These are phyloP conservation scores for Saccostrea echinata DNA, from an alignment of 1,140 invertebrate species.

Conservation along the genomic window DNA sequence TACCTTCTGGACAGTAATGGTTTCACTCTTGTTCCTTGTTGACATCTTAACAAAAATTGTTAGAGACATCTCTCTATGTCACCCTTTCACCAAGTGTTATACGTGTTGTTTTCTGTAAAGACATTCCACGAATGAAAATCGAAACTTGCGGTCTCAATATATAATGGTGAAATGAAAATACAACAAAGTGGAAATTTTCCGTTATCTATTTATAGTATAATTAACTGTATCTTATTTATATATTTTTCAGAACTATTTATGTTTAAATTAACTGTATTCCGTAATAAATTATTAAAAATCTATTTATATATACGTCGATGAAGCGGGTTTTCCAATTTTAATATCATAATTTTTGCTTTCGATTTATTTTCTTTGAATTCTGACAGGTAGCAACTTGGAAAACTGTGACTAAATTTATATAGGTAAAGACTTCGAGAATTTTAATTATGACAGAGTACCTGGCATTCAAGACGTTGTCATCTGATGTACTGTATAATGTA, in stretches of 20 bases:
- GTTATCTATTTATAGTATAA: not conserved
- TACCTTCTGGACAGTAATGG: not conserved
- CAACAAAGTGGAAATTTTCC: not conserved
- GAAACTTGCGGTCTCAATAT: not conserved
- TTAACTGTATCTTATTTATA: not conserved
- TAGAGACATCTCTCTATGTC: not conserved
- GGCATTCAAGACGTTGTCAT: not conserved
- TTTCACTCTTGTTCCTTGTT: constrained; percentile 3
- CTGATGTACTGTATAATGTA: not conserved
- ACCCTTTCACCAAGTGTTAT: not conserved
- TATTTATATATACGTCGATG: too few relatives aligned
- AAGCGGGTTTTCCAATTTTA: too few relatives aligned
- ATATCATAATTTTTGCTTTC: too few relatives aligned
- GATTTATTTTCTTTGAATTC: too few relatives aligned
- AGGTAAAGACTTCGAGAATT: too few relatives aligned
- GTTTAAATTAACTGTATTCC: too few relatives aligned
- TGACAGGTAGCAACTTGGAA: too few relatives aligned
- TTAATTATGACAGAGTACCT: not conserved
- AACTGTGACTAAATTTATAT: too few relatives aligned
- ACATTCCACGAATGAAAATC: not conserved
- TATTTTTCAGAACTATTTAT: too few relatives aligned
- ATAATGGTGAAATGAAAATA: not conserved
- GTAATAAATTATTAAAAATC: too few relatives aligned
- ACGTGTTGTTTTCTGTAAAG: not conserved
- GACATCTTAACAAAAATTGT: constrained; percentile 7